Base-by-base conservation (phyloP, 2,888 invertebrate species). In the Drosophila buzzatii region DNA sequence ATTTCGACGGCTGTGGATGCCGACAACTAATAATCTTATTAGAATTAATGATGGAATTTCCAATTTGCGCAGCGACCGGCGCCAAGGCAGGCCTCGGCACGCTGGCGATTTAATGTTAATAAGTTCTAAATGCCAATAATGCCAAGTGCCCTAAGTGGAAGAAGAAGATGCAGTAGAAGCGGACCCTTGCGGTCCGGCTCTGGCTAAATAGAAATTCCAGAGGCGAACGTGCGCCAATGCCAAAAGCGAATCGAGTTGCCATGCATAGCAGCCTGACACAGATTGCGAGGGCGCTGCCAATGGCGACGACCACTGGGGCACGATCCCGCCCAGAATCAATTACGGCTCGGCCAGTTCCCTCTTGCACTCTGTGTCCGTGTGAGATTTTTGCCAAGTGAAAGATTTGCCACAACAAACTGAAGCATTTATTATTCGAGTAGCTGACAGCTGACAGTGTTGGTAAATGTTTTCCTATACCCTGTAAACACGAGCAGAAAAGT, bases 21-120 rank as follows among this genome's bases (percentile, higher is more conserved):
- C 64, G 63, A 42, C 89, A 91, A 92, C 91, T 92, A 91, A 91
- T 91, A 92, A 91, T 91, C 92, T 91, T 83, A 91, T 91, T 92
- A 91, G 87, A 90, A 91, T 89, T 90, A 89, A 86, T 70, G 71
- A 76, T 83, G 87, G 91, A 89, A 91, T 91, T 91, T 91, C 80
- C 90, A 87, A 90, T 87, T 87, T 87, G 69, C 63, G 63, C 16
- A 23, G 37, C 37, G 88, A 79, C 85, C 73, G 88, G 66, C 86
- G 66, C 73, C 73, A 75, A 53, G 37, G 31, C 37, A 14, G 37
- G 37, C 5, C 20, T 8, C 14, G 23, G 16, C 23, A 16, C 35
- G 31, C 57, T 39, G 4, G 83, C 89, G 85, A 85, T 88, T 85
- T 85, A 88, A 85, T 85, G 90, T 85, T 85, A 85, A 85, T 85